Conservation (phyloP, 2,888 invertebrate genomes). For the Globia sparganii region DNA sequence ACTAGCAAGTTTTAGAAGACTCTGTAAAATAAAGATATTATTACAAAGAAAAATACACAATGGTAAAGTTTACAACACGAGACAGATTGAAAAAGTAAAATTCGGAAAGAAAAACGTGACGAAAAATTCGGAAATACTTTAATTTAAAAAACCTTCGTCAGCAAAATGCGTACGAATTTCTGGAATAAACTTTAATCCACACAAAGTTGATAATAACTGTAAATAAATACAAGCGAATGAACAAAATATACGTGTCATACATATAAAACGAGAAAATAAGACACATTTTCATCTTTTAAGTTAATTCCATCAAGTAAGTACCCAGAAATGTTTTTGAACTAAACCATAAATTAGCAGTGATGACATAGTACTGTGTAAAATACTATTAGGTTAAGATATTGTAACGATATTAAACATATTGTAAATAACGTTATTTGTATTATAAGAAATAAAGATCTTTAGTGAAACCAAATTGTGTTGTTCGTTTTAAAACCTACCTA, state of each 20-base stretch:
- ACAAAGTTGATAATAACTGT: background rate
- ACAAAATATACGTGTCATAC: conserved; percentile 17
- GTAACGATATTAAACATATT: conserved; percentile 79
- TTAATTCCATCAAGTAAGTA: conserved; percentile 16
- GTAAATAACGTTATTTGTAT: conserved; percentile 90
- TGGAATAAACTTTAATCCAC: background rate
- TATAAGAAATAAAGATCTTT: conserved; percentile 88
- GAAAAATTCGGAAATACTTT: background rate
- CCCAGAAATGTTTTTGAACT: conserved; percentile 37
- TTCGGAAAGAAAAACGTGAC: background rate
- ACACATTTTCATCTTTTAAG: background rate
- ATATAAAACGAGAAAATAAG: conserved; percentile 4
- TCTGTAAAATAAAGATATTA: conserved; percentile 1
- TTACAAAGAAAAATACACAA: background rate
- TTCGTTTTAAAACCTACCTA: conserved; percentile 2
- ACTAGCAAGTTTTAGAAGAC: conserved; percentile 10
- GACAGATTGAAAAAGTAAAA: background rate
- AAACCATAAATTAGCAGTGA: conserved; percentile 58
- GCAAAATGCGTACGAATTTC: background rate
- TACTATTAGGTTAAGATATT: conserved; percentile 71
- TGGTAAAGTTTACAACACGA: background rate
- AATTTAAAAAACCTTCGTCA: background rate
- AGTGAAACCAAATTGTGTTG: conserved; percentile 80
- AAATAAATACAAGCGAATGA: background rate
- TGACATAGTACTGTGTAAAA: conserved; percentile 66